These are phyloP conservation scores for Petaurus breviceps DNA, from an alignment of 2,113 vertebrate species.

Conservation along the genomic window DNA sequence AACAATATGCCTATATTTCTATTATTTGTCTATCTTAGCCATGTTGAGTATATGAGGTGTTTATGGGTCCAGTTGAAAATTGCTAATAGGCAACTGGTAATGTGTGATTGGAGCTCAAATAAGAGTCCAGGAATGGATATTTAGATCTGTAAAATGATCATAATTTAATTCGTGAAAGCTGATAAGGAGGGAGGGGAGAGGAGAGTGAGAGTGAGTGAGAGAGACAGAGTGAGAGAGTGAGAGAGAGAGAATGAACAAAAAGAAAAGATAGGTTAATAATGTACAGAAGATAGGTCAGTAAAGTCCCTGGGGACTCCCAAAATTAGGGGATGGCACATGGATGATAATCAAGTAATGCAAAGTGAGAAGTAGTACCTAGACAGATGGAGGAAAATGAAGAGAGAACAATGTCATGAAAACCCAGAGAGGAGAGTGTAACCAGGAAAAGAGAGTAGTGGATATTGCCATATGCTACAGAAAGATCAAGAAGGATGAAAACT, in stretches of 20 bases:
- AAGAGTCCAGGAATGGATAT: too few species aligned
- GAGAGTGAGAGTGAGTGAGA: not conserved
- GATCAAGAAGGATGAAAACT: not conserved
- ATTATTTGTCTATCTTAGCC: not conserved
- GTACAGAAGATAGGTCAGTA: too few species aligned
- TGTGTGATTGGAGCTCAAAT: too few species aligned
- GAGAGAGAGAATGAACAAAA: not conserved
- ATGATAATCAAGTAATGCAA: not conserved
- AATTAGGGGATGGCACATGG: not conserved
- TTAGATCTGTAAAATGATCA: too few species aligned
- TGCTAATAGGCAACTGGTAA: not conserved
- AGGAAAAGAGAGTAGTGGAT: not conserved
- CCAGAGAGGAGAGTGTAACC: not conserved
- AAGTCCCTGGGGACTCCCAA: not conserved
- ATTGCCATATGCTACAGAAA: not conserved
- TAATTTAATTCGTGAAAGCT: too few species aligned
- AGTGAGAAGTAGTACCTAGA: not conserved
- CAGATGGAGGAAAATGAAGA: not conserved
- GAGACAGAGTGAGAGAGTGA: too few species aligned
- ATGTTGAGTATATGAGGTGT: not conserved
- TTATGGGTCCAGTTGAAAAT: not conserved
- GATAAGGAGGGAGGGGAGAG: not conserved
- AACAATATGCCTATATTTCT: not conserved
- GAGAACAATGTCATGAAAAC: not conserved
- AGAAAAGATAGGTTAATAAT: too few species aligned